Evolutionary conservation across 2,888 invertebrate species (phyloP).

Genomic region (Keiferia lycopersicella): DNA sequence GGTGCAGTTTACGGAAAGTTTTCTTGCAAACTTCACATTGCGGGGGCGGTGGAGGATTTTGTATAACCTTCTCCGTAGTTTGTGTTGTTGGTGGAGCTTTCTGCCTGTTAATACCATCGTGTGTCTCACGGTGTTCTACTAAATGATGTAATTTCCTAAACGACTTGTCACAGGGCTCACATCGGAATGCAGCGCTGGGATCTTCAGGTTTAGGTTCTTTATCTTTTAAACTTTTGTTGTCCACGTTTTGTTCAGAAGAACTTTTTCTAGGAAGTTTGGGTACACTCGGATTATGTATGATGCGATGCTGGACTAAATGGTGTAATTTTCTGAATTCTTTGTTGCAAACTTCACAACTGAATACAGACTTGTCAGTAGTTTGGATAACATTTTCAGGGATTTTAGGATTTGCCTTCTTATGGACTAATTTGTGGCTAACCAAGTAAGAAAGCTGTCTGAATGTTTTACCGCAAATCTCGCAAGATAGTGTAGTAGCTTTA

Average conservation of each 20-base stretch:
- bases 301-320: slow-evolving; percentile 73
- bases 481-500: slow-evolving; percentile 53
- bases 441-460: slow-evolving; percentile 75
- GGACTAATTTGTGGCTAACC: slow-evolving; percentile 67
- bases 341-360: slow-evolving; percentile 72
- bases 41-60: slow-evolving; percentile 53
- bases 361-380: slow-evolving; percentile 48
- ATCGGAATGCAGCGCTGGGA: slow-evolving; percentile 69
- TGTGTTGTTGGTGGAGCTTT: slow-evolving; percentile 44
- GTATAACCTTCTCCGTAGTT: slow-evolving; percentile 42
- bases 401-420: slow-evolving; percentile 58
- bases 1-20: slow-evolving; percentile 69
- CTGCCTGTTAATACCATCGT: slow-evolving; percentile 69
- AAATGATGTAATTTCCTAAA: slow-evolving; percentile 76
- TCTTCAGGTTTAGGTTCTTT: slow-evolving; percentile 56
- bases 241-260: slow-evolving; percentile 58
- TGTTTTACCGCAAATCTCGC: slow-evolving; percentile 73
- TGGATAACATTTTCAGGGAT: slow-evolving; percentile 45
- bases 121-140: slow-evolving; percentile 76
- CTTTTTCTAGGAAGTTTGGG: slow-evolving; percentile 56
- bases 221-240: slow-evolving; percentile 51
- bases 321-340: slow-evolving; percentile 75
- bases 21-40: slow-evolving; percentile 73
- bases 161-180: slow-evolving; percentile 77
- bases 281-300: slow-evolving; percentile 60